These are phyloP conservation scores for Hydrolagus affinis DNA, from an alignment of 2,113 vertebrate genomes.

Conservation along the genomic window DNA sequence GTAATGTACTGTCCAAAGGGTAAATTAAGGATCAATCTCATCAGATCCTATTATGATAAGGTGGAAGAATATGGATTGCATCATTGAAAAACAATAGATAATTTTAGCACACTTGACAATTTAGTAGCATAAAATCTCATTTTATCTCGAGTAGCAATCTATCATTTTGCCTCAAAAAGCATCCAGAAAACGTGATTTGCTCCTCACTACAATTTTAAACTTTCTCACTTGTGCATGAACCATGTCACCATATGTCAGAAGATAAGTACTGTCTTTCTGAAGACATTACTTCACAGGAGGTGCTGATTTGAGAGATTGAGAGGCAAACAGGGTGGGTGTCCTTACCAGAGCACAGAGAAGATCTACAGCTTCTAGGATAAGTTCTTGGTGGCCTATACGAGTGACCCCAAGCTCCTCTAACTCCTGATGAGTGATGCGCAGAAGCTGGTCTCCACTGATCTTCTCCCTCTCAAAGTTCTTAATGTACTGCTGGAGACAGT, in stretches of 20 bases:
- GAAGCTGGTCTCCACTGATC: constrained; percentile 83
- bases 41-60: background rate
- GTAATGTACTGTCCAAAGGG: too few species aligned
- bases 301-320: too few species aligned
- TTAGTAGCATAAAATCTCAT: background rate
- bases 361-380: constrained; percentile 93
- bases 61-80: background rate
- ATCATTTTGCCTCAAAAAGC: background rate
- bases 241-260: background rate
- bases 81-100: background rate
- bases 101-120: background rate
- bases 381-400: constrained; percentile 91
- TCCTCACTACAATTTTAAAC: background rate
- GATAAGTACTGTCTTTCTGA: background rate
- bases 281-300: background rate
- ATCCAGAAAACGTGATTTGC: background rate
- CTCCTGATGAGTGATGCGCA: constrained; percentile 91
- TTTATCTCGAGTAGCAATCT: background rate
- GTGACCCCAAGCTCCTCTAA: constrained; percentile 92
- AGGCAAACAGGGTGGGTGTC: background rate
- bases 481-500: constrained; percentile 93
- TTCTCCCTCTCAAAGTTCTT: constrained; percentile 91
- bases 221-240: background rate
- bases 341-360: constrained; percentile 89
- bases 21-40: too few species aligned